A percentile compares a stretch with the other conserved stretches of the same genome.
These are phyloP conservation scores for Acrocephalus scirpaceus DNA, from an alignment of 2,797 vertebrate genomes.

Conservation along the genomic window DNA sequence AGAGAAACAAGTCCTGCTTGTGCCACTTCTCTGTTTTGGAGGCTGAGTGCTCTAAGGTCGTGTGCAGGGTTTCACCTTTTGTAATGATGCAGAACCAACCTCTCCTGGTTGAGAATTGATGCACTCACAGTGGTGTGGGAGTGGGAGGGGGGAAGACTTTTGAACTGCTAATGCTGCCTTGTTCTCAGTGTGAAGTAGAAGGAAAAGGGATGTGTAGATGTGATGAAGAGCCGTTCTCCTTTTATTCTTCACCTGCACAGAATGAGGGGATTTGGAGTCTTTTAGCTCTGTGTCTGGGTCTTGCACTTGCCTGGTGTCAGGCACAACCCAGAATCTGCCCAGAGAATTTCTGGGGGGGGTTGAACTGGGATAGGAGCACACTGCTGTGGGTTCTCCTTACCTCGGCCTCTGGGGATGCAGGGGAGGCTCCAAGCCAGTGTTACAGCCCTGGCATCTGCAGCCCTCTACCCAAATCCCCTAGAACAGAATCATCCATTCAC, in stretches of 20 bases:
- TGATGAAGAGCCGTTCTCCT: not conserved
- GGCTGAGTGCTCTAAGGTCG: not conserved
- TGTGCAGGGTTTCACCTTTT: not conserved
- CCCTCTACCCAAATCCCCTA: not conserved
- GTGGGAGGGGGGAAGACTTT: not conserved
- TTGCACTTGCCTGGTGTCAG: not conserved
- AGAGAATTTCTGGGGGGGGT: not conserved
- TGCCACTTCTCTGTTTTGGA: not conserved
- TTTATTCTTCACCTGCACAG: not conserved
- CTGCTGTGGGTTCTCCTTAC: not conserved
- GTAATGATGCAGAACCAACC: not conserved
- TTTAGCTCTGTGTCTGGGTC: not conserved
- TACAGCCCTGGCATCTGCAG: not conserved
- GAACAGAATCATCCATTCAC: not conserved
- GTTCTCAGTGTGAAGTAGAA: not conserved
- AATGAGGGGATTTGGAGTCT: not conserved
- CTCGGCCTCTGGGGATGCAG: not conserved
- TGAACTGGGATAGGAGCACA: not conserved
- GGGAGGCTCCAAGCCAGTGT: not conserved
- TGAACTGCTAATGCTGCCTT: not conserved
- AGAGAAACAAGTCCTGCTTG: not conserved
- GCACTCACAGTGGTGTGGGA: not conserved
- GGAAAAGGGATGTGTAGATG: not conserved
- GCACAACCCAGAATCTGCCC: not conserved
- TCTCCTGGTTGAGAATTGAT: not conserved